Evolutionary conservation across 2,888 invertebrate species (phyloP).

Genomic region (Erebia aethiops): DNA sequence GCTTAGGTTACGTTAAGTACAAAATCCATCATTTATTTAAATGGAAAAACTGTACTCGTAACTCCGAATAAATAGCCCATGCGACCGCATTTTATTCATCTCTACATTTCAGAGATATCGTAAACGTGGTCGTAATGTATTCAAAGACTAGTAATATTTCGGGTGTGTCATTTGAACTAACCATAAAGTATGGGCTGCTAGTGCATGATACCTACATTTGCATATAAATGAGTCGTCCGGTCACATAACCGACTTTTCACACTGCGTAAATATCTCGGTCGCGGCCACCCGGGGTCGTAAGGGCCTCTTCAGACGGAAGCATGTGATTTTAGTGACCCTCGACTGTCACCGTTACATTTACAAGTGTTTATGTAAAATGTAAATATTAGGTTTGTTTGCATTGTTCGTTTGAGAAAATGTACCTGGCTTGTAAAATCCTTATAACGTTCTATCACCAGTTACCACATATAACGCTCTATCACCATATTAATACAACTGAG

Average conservation of each 20-base stretch:
- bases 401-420: conserved; percentile 1
- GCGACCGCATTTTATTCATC: neutral
- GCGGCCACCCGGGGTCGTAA: conserved; percentile 42
- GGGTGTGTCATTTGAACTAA: conserved; percentile 30
- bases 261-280: conserved; percentile 66
- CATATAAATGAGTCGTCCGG: conserved; percentile 75
- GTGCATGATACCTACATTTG: conserved; percentile 54
- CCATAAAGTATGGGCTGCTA: conserved; percentile 32
- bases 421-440: neutral
- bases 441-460: too few relatives aligned
- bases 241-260: conserved; percentile 69
- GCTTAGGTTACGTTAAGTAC: neutral
- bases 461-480: too few relatives aligned
- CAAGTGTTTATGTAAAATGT: neutral
- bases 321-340: conserved; percentile 26
- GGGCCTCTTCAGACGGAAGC: conserved; percentile 29
- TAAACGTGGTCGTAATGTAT: conserved; percentile 16
- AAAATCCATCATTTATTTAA: neutral
- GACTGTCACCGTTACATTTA: conserved; percentile 15
- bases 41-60: neutral
- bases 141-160: conserved; percentile 23
- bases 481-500: too few relatives aligned
- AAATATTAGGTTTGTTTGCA: conserved; percentile 3
- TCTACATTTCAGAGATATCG: conserved; percentile 2
- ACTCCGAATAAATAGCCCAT: neutral